Conservation (phyloP, 2,797 vertebrate genomes). For the Fundulus diaphanus region DNA sequence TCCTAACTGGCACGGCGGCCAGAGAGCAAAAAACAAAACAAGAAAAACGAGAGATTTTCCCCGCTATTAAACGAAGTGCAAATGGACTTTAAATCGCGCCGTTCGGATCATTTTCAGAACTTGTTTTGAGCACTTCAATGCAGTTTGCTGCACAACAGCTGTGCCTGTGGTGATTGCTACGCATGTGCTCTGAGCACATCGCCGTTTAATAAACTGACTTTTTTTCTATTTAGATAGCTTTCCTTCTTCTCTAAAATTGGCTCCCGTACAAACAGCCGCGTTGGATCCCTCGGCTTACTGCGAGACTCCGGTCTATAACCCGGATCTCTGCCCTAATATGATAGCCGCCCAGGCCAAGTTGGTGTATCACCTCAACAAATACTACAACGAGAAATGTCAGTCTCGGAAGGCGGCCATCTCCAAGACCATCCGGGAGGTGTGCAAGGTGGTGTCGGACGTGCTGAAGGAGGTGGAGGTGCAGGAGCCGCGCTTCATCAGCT, state of each 20-base stretch:
- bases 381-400: constrained; percentile 99
- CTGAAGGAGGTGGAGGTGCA: constrained; percentile 99
- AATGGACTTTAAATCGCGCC: constrained; percentile 77
- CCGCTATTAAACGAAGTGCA: constrained; percentile 75
- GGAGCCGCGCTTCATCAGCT: constrained; percentile 99
- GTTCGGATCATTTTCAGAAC: constrained; percentile 56
- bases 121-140: constrained; percentile 60
- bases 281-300: constrained; percentile 99
- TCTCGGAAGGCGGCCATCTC: constrained; percentile 98
- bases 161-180: constrained; percentile 61
- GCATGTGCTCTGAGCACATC: constrained; percentile 77
- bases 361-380: constrained; percentile 99
- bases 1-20: constrained; percentile 79
- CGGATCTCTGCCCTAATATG: constrained; percentile 99
- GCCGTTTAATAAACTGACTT: constrained; percentile 62
- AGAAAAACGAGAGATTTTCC: constrained; percentile 66
- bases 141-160: constrained; percentile 63
- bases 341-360: constrained; percentile 99
- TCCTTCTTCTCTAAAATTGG: constrained; percentile 95
- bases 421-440: constrained; percentile 99
- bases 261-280: constrained; percentile 98
- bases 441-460: constrained; percentile 99
- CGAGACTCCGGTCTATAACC: constrained; percentile 99
- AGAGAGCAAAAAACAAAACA: constrained; percentile 58
- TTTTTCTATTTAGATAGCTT: constrained; percentile 77